Evolutionary conservation across 2,797 vertebrate genomes (phyloP).

Genomic region (Lates japonicus): DNA sequence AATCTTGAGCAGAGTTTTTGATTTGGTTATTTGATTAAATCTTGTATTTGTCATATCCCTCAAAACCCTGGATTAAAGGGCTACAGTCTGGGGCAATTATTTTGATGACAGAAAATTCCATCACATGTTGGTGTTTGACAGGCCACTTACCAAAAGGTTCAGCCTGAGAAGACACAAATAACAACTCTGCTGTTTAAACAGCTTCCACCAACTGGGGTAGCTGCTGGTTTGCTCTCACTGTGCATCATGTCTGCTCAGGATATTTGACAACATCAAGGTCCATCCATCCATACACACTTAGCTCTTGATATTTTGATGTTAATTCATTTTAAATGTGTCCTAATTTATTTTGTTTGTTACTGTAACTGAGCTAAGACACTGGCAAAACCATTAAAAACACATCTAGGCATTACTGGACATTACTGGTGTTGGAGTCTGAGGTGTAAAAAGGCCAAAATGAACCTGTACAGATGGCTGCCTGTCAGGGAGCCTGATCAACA

Average conservation of each 20-base stretch:
- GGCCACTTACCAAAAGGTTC: background rate
- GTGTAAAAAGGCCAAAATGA: background rate
- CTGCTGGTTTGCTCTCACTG: background rate
- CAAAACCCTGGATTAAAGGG: background rate
- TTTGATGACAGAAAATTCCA: background rate
- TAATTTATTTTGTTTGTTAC: background rate
- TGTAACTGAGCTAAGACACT: conserved; percentile 17
- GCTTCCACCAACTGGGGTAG: background rate
- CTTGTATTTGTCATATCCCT: background rate
- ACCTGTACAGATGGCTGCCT: background rate
- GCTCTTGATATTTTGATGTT: conserved; percentile 7
- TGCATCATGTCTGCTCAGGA: background rate
- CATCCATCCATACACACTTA: background rate
- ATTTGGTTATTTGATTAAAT: conserved; percentile 5
- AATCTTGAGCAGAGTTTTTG: background rate
- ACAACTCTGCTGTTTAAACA: background rate
- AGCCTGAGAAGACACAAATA: background rate
- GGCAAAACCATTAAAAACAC: background rate
- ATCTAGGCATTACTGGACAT: conserved; percentile 1
- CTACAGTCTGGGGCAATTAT: background rate
- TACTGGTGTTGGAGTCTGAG: too few species aligned
- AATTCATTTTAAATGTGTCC: conserved; percentile 7
- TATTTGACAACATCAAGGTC: background rate
- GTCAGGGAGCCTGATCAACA: background rate
- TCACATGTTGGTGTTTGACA: background rate